Conservation (phyloP, 1,140 invertebrate species). For the Harpegnathos saltator region DNA sequence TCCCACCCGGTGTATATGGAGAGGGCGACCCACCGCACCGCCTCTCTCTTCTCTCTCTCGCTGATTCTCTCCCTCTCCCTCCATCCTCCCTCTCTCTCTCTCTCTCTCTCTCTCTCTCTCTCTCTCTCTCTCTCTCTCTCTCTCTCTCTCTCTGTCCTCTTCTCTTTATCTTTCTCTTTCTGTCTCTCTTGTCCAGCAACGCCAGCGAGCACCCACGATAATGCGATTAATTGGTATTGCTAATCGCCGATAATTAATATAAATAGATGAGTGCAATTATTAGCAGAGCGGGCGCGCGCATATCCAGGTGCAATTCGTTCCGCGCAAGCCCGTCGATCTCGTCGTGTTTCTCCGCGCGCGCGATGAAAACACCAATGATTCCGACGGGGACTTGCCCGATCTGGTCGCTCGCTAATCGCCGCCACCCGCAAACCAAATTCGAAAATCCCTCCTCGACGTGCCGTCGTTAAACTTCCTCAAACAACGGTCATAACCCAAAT, state of each 20-base stretch:
- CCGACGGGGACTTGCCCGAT: constrained; percentile 39
- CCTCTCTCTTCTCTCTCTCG: constrained; percentile 42
- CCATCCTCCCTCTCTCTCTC: constrained; percentile 7
- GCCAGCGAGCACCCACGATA: constrained; percentile 78
- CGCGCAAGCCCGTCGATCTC: constrained; percentile 46
- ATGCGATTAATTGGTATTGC: constrained; percentile 86
- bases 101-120: constrained; percentile 51
- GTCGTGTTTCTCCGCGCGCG: constrained; percentile 18
- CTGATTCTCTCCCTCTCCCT: constrained; percentile 13
- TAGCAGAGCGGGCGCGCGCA: constrained; percentile 70
- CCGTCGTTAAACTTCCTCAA: constrained; percentile 60
- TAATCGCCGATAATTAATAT: constrained; percentile 87
- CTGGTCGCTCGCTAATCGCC: constrained; percentile 44
- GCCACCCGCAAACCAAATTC: constrained; percentile 56
- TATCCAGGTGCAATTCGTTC: constrained; percentile 65
- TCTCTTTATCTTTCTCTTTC: too few species aligned
- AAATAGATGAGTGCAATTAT: constrained; percentile 85
- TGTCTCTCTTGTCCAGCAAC: constrained; percentile 46
- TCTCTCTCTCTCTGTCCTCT: constrained; percentile 15
- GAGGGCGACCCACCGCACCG: constrained; percentile 55
- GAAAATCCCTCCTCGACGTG: constrained; percentile 58
- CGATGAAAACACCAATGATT: constrained; percentile 49
- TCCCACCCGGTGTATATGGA: constrained; percentile 60
- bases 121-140: constrained; percentile 11
- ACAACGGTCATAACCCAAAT: constrained; percentile 58